phyloP scores from a whole-genome alignment of 2,888 invertebrate genomes.

The Pyrocoelia pectoralis region DNA sequence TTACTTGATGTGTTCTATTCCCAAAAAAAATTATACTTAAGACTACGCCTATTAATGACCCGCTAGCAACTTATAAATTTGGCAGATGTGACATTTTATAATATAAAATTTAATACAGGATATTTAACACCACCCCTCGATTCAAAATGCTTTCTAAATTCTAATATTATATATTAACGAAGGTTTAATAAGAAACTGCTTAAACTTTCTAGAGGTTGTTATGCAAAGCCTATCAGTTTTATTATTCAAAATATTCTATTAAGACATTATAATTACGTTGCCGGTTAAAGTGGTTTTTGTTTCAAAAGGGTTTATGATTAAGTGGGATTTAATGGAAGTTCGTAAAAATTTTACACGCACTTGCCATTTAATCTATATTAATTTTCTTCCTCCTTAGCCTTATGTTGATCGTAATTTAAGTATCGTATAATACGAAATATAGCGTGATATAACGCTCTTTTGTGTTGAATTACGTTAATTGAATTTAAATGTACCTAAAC shows the following conservation, averaged over 20 bases:
- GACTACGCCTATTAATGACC: background rate
- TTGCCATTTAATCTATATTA: background rate
- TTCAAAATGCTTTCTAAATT: conserved; percentile 7
- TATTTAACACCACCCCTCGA: background rate
- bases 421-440: background rate
- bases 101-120: background rate
- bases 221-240: conserved; percentile 4
- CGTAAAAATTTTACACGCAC: conserved; percentile 1
- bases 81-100: background rate
- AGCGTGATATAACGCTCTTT: background rate
- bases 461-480: background rate
- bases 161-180: background rate
- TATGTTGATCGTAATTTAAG: background rate
- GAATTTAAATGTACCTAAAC: too few relatives aligned
- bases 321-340: background rate
- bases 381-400: background rate
- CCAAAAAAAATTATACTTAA: too few relatives aligned
- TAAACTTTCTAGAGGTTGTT: background rate
- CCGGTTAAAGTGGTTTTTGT: background rate
- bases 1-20: too few relatives aligned
- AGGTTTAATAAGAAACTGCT: conserved; percentile 11
- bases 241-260: conserved; percentile 11
- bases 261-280: background rate
- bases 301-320: background rate
- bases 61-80: background rate